phyloP scores from a whole-genome alignment of 2,113 vertebrate species.

The Athene cunicularia region DNA sequence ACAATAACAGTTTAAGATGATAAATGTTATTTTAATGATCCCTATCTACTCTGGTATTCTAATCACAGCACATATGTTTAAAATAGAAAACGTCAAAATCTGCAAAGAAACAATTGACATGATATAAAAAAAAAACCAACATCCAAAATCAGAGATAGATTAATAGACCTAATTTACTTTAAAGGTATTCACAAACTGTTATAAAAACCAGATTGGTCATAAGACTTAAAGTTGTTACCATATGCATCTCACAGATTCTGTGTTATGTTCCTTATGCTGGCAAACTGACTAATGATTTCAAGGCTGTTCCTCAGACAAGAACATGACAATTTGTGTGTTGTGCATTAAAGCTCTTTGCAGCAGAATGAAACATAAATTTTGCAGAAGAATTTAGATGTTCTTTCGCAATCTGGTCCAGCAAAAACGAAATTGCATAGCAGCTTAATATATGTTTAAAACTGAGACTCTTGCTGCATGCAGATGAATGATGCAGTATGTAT shows the following conservation, averaged over 20 bases:
- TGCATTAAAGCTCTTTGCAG: conserved; percentile 4
- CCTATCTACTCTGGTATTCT: not conserved
- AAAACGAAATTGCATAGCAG: not conserved
- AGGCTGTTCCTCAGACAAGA: conserved; percentile 26
- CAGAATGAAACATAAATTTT: conserved; percentile 22
- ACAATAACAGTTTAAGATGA: not conserved
- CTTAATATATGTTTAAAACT: conserved; percentile 1
- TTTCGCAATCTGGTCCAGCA: not conserved
- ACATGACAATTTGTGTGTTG: conserved; percentile 6
- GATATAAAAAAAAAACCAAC: not conserved
- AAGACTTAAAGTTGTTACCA: conserved; percentile 31
- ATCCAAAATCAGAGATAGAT: conserved; percentile 4
- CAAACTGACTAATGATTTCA: conserved; percentile 33
- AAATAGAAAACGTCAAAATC: conserved; percentile 4
- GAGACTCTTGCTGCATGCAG: not conserved
- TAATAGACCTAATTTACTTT: conserved; percentile 41
- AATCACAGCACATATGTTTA: not conserved
- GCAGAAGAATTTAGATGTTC: conserved; percentile 4
- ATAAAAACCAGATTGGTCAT: conserved; percentile 18
- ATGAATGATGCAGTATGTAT: not conserved
- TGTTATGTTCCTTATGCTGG: conserved; percentile 38
- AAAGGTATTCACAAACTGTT: conserved; percentile 28
- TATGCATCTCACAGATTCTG: conserved; percentile 35
- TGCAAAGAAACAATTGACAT: not conserved
- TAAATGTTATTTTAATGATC: conserved; percentile 31